Base-by-base conservation (phyloP, 37 sponge, comb jelly and placozoan genomes). In the Corticium candelabrum region DNA sequence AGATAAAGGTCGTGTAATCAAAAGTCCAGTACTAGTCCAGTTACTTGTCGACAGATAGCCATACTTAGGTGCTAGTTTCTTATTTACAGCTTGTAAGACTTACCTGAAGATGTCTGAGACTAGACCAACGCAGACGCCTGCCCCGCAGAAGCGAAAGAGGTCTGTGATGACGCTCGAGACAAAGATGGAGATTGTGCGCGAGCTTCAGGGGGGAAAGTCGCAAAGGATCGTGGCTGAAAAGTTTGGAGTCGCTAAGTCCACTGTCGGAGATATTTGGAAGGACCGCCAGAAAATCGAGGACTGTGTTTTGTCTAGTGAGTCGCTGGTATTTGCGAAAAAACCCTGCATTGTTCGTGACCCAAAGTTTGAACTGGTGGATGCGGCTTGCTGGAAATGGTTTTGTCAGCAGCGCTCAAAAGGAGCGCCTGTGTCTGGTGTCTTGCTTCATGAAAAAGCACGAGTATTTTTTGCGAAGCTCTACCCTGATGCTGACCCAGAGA, bases 341-440 rank as follows among this genome's bases (percentile, higher is more conserved):
- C 68, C 77, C 2, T 77, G 77, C 39, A 82, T 80, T 11, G 33
- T 82, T 27, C 32, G 38, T 35, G 68, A 77, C 30, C 76, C 77
- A 31, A 39, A 57, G 21, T 82, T 80, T 57, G 77, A 78, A 39
- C 33, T 38, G 37, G 56, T 82, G 57, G 83, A 82, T 70, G 4
- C 40, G 32, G 83, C 83, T 43, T 82, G 83, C 57, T 78, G 37
- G 34, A 40, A 34, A 35, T 82, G 77, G 83, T 82, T 82, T 62
- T 7, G 33, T n/a, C 83, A 82, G 57, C 83, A 79, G 77, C 77
- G 77, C 30, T 82, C 83, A 11, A 82, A 82, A 56, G 77, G 77
- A 5, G 83, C 77, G 3, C 77, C 83, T 35, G 62, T 82, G 33
- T 82, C 83, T 41, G 77, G 83, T 21, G 29, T 27, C 1, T 35